These are phyloP conservation scores for Lepidochitona cinerea DNA, from an alignment of 2,888 invertebrate genomes.

Conservation along the genomic window DNA sequence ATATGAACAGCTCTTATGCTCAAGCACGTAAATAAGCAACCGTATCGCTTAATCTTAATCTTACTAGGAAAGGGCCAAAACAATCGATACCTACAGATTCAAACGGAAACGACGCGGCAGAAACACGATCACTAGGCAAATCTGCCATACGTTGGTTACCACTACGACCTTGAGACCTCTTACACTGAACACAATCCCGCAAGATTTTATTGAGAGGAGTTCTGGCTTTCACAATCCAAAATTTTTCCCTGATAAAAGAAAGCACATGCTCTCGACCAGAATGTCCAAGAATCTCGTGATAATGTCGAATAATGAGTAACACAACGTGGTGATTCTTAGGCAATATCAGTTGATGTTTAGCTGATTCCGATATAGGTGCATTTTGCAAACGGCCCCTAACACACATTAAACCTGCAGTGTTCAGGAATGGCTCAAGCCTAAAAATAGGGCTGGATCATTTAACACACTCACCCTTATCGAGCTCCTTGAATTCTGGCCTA, in stretches of 20 bases:
- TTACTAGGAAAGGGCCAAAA: conserved; percentile 17
- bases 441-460: too few species aligned
- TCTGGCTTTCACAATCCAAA: conserved; percentile 8
- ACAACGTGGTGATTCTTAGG: neutral
- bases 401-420: neutral
- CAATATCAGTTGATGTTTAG: conserved; percentile 9
- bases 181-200: conserved; percentile 9
- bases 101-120: conserved; percentile 1
- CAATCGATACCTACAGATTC: conserved; percentile 11
- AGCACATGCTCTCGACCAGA: conserved; percentile 6
- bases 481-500: too few species aligned
- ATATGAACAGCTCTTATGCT: conserved; percentile 14
- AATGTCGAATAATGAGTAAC: neutral
- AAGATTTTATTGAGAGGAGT: neutral
- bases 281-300: conserved; percentile 9
- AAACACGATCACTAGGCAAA: conserved; percentile 9
- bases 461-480: too few species aligned
- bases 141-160: conserved; percentile 13
- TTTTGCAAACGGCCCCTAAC: conserved; percentile 4
- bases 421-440: neutral
- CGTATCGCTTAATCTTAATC: conserved; percentile 12
- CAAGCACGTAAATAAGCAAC: conserved; percentile 23
- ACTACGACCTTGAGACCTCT: neutral
- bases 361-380: neutral
- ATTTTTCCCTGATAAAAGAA: conserved; percentile 5